Evolutionary conservation across 2,797 vertebrate species (phyloP).

Genomic region (Falco novaeseelandiae): DNA sequence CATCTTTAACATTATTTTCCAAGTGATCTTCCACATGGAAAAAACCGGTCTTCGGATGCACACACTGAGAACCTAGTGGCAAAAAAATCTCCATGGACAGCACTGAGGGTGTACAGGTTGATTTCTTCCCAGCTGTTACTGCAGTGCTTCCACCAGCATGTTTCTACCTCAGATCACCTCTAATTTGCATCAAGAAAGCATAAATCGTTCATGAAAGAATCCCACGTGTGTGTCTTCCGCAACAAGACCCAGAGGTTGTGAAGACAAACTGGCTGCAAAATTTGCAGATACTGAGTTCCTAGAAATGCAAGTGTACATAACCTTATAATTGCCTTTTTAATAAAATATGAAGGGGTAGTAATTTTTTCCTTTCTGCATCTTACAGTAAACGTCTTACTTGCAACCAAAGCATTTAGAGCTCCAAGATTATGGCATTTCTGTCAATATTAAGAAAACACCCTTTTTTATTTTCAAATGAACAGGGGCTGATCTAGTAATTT

Average conservation of each 20-base stretch:
- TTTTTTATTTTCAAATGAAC: background rate
- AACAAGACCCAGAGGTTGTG: background rate
- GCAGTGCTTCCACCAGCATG: background rate
- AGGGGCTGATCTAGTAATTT: background rate
- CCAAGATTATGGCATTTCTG: background rate
- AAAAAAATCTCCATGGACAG: background rate
- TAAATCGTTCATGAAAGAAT: background rate
- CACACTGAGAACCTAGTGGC: background rate
- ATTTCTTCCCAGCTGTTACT: background rate
- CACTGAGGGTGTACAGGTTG: background rate
- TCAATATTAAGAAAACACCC: background rate
- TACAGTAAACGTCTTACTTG: background rate
- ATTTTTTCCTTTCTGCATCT: background rate
- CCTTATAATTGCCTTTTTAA: background rate
- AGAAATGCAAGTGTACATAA: background rate
- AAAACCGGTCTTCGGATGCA: background rate
- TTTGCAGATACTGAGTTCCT: background rate
- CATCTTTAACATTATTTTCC: background rate
- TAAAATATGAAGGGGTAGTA: background rate
- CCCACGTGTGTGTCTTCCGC: background rate
- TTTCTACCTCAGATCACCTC: background rate
- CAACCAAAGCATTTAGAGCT: background rate
- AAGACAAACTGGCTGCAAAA: background rate
- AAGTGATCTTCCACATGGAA: background rate
- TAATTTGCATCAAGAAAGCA: background rate